phyloP scores from a whole-genome alignment of 2,797 vertebrate species.

The Coregonus ussuriensis region DNA sequence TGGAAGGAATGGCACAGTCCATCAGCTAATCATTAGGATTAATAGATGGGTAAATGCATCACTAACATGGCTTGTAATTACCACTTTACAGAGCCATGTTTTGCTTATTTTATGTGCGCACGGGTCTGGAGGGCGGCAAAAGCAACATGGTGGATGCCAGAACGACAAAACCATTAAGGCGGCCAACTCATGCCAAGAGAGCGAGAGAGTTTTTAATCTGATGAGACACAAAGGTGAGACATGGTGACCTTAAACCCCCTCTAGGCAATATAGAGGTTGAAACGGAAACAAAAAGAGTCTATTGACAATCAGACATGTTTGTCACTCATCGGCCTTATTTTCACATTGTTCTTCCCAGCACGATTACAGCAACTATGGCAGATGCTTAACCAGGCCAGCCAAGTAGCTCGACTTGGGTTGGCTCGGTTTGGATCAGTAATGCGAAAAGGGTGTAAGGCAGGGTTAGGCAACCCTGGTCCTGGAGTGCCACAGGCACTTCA shows the following conservation, averaged over 20 bases:
- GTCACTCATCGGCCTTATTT: not conserved
- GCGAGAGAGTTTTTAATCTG: conserved; percentile 4
- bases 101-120: conserved; percentile 28
- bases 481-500: no score
- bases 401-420: no score
- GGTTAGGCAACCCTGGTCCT: no score
- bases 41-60: conserved; percentile 43
- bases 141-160: conserved; percentile 18
- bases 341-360: not conserved
- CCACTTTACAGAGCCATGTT: conserved; percentile 36
- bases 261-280: not conserved
- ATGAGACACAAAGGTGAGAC: not conserved
- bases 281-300: not conserved
- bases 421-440: not conserved
- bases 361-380: not conserved
- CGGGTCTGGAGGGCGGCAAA: conserved; percentile 12
- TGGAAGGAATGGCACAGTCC: conserved; percentile 41
- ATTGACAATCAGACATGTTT: not conserved
- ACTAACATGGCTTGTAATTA: conserved; percentile 42
- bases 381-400: not conserved
- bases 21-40: conserved; percentile 51
- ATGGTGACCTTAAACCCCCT: not conserved
- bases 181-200: not conserved
- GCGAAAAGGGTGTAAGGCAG: no score
- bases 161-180: conserved; percentile 29